Conservation (phyloP, 1,140 invertebrate genomes). For the Neotoxoptera formosana region DNA sequence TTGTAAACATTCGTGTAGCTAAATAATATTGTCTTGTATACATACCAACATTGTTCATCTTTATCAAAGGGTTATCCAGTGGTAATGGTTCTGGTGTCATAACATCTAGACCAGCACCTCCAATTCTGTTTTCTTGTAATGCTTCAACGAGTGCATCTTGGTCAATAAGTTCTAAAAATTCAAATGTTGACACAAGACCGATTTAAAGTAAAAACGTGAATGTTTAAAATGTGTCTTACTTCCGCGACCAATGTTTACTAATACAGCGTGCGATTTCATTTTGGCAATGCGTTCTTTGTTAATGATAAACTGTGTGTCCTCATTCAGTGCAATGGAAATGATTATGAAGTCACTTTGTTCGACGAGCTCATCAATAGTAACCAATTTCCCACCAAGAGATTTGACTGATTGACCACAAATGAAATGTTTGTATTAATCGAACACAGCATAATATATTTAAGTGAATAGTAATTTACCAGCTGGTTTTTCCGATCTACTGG, state of each 20-base stretch:
- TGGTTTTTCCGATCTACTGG: constrained; percentile 70
- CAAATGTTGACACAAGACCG: neutral
- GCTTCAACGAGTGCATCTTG: constrained; percentile 80
- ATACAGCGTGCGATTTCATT: constrained; percentile 86
- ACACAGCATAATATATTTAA: neutral
- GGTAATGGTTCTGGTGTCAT: constrained; percentile 91
- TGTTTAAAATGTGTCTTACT: constrained; percentile 62
- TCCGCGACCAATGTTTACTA: constrained; percentile 85
- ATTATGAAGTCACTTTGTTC: constrained; percentile 83
- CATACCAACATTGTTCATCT: constrained; percentile 80
- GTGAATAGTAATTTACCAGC: constrained; percentile 62
- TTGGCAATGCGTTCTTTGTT: constrained; percentile 75
- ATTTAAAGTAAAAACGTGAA: neutral
- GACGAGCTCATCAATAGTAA: constrained; percentile 67
- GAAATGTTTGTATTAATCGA: neutral
- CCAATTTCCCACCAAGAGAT: constrained; percentile 47
- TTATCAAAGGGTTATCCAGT: constrained; percentile 77
- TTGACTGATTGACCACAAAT: neutral
- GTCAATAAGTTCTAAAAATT: constrained; percentile 64
- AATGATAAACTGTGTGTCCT: constrained; percentile 80
- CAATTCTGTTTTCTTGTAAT: constrained; percentile 75
- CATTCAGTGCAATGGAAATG: constrained; percentile 74
- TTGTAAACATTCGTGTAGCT: neutral
- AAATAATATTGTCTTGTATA: constrained; percentile 52
- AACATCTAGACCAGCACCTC: constrained; percentile 90